Evolutionary conservation across 2,113 vertebrate genomes (phyloP).

Genomic region (Sylvietta virens): DNA sequence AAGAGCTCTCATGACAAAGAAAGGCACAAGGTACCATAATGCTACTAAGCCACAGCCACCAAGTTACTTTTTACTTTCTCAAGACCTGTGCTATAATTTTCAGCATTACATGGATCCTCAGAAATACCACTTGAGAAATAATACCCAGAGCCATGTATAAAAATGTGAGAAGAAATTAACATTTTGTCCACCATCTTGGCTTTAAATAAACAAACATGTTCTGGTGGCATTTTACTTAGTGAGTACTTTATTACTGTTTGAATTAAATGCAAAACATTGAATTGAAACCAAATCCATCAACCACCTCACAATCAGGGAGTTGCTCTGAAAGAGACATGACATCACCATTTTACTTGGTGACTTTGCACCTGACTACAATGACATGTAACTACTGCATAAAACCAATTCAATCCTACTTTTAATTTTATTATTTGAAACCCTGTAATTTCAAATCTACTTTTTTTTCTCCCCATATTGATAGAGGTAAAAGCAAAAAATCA

Average conservation of each 20-base stretch:
- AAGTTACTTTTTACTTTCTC: background rate
- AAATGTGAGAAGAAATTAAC: background rate
- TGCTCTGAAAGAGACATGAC: background rate
- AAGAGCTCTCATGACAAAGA: background rate
- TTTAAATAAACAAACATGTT: background rate
- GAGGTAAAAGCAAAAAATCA: background rate
- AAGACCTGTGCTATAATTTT: background rate
- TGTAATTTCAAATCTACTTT: background rate
- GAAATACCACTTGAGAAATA: background rate
- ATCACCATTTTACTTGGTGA: background rate
- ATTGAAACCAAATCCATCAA: background rate
- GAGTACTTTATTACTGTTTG: background rate
- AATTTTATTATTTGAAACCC: background rate
- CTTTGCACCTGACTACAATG: background rate
- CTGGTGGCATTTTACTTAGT: background rate
- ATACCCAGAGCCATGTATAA: background rate
- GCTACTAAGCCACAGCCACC: background rate
- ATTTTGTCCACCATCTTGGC: background rate
- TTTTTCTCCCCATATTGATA: background rate
- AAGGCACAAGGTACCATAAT: background rate
- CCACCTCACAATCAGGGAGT: background rate
- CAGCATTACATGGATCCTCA: background rate
- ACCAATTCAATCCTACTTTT: background rate
- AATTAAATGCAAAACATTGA: background rate
- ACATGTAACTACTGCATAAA: background rate